Evolutionary conservation across 2,888 invertebrate species (phyloP), one percentile per base, ranked within the genome.

Genomic region (Emmelina monodactyla): DNA sequence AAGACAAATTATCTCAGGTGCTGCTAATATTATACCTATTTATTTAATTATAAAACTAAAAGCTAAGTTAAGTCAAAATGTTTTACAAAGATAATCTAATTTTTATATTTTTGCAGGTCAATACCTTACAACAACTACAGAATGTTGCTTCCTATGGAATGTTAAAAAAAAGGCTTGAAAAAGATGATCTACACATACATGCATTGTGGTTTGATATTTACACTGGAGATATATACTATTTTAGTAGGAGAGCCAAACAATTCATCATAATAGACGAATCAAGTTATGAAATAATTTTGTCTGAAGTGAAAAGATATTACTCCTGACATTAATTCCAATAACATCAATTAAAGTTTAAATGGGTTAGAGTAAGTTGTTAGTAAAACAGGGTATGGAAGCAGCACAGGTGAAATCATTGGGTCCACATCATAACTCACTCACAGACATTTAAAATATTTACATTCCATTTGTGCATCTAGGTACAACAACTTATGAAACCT

Each of bases 191-290:
- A 28, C 92, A 92, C 53, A 89, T 97, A 45, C 95, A 94, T 55
- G 97, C 97, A 0, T 76, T 98, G 25, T 98, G 97, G 97, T 97
- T 97, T 63, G 97, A 97, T 63, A 94, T 98, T 62, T 96, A 96
- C 61, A 94, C 94, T 0, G 97, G 96, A 0, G 94, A 97, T 64
- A 92, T 97, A 53, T 94, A 93, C 64, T 94, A 92, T 67, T 97
- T 97, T 60, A 95, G 94, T 58, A 84, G 95, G 50, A 86, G 88
- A 16, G 86, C 88, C 29, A 94, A 96, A 66, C 78, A 83, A 38
- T 97, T 96, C 64, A 81, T 96, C 11, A 85, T 90, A 45, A 89
- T 97, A 37, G 92, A 93, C 56, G 96, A 97, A 68, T 71, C 85
- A 1, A 89, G 86, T 16, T 88, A 92, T 45, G 87, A 88, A 31